Evolutionary conservation across 1,140 invertebrate genomes (phyloP).

Genomic region (Drosophila arawakana): DNA sequence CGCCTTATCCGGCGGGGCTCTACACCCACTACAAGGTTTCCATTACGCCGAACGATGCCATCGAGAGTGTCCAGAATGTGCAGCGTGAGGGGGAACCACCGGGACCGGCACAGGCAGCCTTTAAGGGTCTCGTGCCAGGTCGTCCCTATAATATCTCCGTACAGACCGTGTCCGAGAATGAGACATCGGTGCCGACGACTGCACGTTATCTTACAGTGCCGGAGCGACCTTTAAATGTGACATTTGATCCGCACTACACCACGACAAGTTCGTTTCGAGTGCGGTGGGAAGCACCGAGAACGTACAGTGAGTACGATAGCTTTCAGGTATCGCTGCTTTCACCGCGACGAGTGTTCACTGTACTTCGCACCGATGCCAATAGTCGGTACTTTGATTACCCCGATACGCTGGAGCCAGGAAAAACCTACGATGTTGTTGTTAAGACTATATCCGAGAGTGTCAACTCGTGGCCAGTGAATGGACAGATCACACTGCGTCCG

Average conservation of each 20-base stretch:
- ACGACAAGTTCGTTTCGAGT: conserved; percentile 92
- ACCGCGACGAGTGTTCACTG: conserved; percentile 87
- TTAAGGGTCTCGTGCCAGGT: conserved; percentile 95
- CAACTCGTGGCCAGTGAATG: conserved; percentile 94
- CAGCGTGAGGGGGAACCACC: conserved; percentile 97
- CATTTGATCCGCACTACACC: conserved; percentile 90
- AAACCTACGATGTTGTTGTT: conserved; percentile 94
- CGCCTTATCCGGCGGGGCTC: conserved; percentile 95
- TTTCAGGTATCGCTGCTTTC: conserved; percentile 92
- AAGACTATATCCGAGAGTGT: conserved; percentile 97
- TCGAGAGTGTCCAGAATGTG: conserved; percentile 94
- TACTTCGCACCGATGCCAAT: conserved; percentile 88
- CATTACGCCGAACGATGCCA: conserved; percentile 94
- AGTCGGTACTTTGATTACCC: conserved; percentile 89
- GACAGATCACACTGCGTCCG: conserved; percentile 93
- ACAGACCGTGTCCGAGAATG: conserved; percentile 93
- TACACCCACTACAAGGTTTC: conserved; percentile 96
- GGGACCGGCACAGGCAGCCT: conserved; percentile 96
- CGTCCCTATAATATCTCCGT: conserved; percentile 81
- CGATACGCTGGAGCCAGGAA: conserved; percentile 92
- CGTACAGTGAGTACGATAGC: conserved; percentile 93
- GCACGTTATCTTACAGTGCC: conserved; percentile 96
- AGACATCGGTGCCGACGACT: conserved; percentile 94
- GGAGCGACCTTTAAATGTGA: conserved; percentile 92
- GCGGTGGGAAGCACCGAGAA: conserved; percentile 92